A percentile compares a stretch with the other conserved stretches of the same genome.
Conservation (phyloP, 2,113 vertebrate genomes). For the Rhynchomys soricoides region DNA sequence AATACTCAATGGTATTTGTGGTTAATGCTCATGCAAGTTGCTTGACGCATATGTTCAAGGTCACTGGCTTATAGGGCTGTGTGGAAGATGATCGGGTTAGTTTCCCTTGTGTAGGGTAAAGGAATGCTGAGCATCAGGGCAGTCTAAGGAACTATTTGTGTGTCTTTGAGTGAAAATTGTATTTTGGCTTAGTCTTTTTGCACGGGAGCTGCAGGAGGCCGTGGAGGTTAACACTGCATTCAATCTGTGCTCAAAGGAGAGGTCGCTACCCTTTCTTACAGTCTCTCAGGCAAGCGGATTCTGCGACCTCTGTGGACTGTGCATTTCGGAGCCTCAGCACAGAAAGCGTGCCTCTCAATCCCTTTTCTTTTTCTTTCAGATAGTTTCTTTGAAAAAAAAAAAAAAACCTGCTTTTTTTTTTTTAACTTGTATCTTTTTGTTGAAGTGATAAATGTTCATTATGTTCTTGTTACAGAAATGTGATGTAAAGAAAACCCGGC, state of each 20-base stretch:
- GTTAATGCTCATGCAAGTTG: not conserved
- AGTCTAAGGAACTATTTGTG: conserved; percentile 2
- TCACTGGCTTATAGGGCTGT: not conserved
- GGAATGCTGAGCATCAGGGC: not conserved
- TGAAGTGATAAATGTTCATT: not conserved
- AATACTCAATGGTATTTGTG: not conserved
- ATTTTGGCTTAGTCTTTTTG: conserved; percentile 54
- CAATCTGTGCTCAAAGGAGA: conserved; percentile 46
- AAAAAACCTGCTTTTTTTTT: not conserved
- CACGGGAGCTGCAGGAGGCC: conserved; percentile 8
- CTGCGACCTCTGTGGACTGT: conserved; percentile 30
- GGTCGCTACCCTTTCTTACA: conserved; percentile 52
- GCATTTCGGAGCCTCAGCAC: conserved; percentile 43
- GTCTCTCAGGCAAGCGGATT: conserved; percentile 45
- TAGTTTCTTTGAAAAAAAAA: not conserved
- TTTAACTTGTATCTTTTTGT: not conserved
- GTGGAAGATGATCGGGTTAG: not conserved
- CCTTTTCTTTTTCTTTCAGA: conserved; percentile 26
- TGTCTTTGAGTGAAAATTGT: conserved; percentile 37
- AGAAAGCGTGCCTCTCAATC: conserved; percentile 11
- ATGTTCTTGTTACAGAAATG: not conserved
- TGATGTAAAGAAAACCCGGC: not conserved
- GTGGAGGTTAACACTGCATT: conserved; percentile 63
- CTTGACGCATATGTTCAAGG: not conserved
- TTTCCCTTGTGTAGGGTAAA: not conserved